A percentile compares a stretch with the other conserved stretches of the same genome.
These are phyloP conservation scores for Corythaixoides concolor DNA, from an alignment of 2,113 vertebrate species.

Conservation along the genomic window DNA sequence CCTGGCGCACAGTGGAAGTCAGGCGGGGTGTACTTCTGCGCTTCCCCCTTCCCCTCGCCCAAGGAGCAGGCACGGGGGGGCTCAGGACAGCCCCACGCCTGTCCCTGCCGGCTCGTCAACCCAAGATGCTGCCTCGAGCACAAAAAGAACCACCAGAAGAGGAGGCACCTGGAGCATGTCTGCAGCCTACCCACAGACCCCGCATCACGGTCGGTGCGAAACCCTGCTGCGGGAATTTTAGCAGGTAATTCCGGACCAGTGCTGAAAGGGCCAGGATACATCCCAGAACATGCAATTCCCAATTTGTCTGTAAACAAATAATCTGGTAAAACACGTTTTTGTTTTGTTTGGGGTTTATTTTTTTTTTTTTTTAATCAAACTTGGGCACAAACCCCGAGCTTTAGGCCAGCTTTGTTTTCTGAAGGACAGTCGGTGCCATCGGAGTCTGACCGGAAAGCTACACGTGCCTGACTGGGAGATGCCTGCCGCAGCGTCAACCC, in stretches of 20 bases:
- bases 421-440: rapidly evolving
- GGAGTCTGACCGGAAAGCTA: not conserved
- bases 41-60: not conserved
- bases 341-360: too few relatives aligned
- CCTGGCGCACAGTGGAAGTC: not conserved
- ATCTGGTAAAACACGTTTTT: not conserved
- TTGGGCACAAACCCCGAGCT: not conserved
- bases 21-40: rapidly evolving
- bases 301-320: too few relatives aligned
- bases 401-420: not conserved
- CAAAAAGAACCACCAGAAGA: not conserved
- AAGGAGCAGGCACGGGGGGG: rapidly evolving
- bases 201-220: not conserved
- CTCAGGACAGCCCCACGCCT: not conserved
- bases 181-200: not conserved
- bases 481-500: not conserved
- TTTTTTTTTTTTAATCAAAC: not conserved
- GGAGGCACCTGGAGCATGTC: not conserved
- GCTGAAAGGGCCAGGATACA: not conserved
- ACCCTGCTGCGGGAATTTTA: not conserved
- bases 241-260: not conserved
- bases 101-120: not conserved
- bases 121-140: not conserved
- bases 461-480: rapidly evolving
- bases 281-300: too few relatives aligned